Conservation (phyloP, 1,140 invertebrate genomes). For the Cecropterus lyciades region DNA sequence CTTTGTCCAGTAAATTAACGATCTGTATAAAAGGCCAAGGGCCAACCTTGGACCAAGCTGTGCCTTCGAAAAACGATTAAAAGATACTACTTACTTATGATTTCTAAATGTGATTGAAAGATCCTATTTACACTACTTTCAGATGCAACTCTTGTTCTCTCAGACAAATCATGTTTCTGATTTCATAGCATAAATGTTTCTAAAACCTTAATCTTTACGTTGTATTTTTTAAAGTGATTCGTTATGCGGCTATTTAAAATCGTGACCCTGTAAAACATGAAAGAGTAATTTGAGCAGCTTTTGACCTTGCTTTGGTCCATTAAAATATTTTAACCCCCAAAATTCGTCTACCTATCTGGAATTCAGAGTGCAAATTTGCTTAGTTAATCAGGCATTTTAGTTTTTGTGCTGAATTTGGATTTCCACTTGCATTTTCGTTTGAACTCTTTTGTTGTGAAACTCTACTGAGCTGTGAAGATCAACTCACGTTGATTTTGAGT, state of each 20-base stretch:
- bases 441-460: not conserved
- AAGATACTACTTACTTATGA: too few relatives aligned
- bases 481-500: conserved; percentile 7
- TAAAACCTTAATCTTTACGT: too few relatives aligned
- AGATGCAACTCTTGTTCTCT: too few relatives aligned
- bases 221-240: too few relatives aligned
- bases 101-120: too few relatives aligned
- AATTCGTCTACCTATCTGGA: conserved; percentile 32
- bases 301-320: conserved; percentile 24
- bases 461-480: conserved; percentile 7
- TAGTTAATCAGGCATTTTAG: conserved; percentile 32
- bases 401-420: conserved; percentile 22
- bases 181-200: too few relatives aligned
- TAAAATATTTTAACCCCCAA: conserved; percentile 25
- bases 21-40: too few relatives aligned
- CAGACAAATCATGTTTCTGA: too few relatives aligned
- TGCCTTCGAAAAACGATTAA: too few relatives aligned
- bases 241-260: conserved; percentile 11
- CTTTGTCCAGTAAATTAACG: too few relatives aligned
- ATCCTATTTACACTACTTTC: too few relatives aligned
- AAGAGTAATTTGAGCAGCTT: conserved; percentile 27
- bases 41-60: too few relatives aligned
- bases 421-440: conserved; percentile 15
- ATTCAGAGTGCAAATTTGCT: conserved; percentile 32
- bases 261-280: conserved; percentile 21